A percentile compares a stretch with the other conserved stretches of the same genome.
These are phyloP conservation scores for Neelides folsomi DNA, from an alignment of 2,888 invertebrate genomes.

Conservation along the genomic window DNA sequence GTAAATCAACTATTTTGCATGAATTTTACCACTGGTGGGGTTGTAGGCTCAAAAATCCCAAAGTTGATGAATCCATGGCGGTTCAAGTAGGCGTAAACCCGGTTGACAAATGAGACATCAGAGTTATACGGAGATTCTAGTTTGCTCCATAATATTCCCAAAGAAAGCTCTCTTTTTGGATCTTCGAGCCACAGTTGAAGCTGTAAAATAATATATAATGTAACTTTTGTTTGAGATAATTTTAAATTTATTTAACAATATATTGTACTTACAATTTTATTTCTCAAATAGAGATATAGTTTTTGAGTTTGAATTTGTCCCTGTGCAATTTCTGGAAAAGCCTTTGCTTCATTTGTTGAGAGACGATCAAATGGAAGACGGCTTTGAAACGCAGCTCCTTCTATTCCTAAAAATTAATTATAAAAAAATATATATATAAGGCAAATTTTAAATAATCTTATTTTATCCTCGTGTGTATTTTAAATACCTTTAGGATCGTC, in stretches of 20 bases:
- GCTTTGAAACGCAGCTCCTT: conserved; percentile 88
- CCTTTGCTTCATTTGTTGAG: conserved; percentile 82
- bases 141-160: conserved; percentile 64
- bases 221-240: too few relatives aligned
- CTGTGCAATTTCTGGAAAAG: conserved; percentile 80
- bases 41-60: conserved; percentile 77
- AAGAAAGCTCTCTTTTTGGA: conserved; percentile 77
- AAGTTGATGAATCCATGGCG: conserved; percentile 95
- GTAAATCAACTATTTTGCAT: neutral
- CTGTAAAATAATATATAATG: too few relatives aligned
- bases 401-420: conserved; percentile 48
- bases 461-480: too few relatives aligned
- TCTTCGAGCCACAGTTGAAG: conserved; percentile 92
- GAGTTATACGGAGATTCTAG: conserved; percentile 83
- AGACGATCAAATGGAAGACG: conserved; percentile 86
- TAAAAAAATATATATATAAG: conserved; percentile 7
- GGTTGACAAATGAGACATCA: conserved; percentile 65
- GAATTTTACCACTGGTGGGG: conserved; percentile 33
- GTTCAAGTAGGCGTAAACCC: conserved; percentile 82
- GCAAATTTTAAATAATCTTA: too few relatives aligned
- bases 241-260: too few relatives aligned
- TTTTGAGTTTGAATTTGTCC: conserved; percentile 68
- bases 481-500: conserved; percentile 43
- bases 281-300: conserved; percentile 81
- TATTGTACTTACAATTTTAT: conserved; percentile 52